Conservation (phyloP, 1,140 invertebrate genomes). For the Tetranychus urticae region DNA sequence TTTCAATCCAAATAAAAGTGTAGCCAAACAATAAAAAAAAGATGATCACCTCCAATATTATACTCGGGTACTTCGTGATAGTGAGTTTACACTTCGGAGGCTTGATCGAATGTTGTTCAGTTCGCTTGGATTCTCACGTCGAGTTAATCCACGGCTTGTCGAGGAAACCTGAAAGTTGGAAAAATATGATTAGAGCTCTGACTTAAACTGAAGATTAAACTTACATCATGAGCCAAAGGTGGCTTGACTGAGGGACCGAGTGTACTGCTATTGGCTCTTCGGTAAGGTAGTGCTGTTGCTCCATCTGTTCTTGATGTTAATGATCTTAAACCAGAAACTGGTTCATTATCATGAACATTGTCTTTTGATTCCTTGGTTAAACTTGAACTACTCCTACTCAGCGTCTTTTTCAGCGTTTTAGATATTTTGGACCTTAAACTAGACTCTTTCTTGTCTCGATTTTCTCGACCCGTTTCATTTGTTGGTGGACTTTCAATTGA, state of each 20-base stretch:
- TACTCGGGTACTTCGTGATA: neutral
- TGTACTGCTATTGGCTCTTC: neutral
- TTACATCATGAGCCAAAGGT: neutral
- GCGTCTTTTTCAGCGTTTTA: slow-evolving; percentile 11
- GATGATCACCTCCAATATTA: neutral
- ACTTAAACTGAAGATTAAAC: neutral
- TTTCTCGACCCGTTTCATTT: slow-evolving; percentile 15
- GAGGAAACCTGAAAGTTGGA: neutral
- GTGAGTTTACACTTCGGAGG: neutral
- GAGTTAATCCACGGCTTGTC: neutral
- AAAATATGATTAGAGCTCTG: neutral
- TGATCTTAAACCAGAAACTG: neutral
- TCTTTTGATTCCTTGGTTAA: neutral
- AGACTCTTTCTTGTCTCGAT: slow-evolving; percentile 11
- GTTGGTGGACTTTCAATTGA: slow-evolving; percentile 34
- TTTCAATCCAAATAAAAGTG: too few relatives aligned
- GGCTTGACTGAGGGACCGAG: neutral
- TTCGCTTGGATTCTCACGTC: neutral
- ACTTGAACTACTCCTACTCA: slow-evolving; percentile 5
- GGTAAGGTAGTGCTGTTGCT: neutral
- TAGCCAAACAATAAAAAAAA: too few relatives aligned
- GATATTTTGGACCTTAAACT: slow-evolving; percentile 13
- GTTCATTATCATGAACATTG: neutral
- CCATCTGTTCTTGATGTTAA: neutral
- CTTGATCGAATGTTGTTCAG: neutral